Percentiles rank a stretch among this genome's conserved stretches.
Conservation (phyloP, 1,140 invertebrate species). For the Eumeta japonica region DNA sequence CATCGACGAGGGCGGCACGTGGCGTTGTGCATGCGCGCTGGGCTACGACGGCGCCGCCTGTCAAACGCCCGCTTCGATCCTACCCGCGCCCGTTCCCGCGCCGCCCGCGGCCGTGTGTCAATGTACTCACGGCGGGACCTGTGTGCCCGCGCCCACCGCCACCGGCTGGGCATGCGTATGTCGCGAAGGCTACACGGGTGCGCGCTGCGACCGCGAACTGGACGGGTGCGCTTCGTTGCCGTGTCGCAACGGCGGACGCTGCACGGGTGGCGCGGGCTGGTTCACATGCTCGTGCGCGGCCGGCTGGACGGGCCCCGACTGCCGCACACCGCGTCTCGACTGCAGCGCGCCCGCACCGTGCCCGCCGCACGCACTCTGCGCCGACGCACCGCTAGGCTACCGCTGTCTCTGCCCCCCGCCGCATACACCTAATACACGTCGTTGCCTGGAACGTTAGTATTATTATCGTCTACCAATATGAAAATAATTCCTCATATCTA, state of each 20-base stretch:
- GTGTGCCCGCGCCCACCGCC: constrained; percentile 14
- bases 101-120: constrained; percentile 66
- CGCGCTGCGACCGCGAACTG: constrained; percentile 24
- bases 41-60: constrained; percentile 22
- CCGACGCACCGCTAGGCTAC: too few species aligned
- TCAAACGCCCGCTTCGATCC: constrained; percentile 12
- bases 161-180: constrained; percentile 18
- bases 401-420: constrained; percentile 27
- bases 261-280: constrained; percentile 70
- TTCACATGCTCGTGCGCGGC: constrained; percentile 77
- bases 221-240: constrained; percentile 40
- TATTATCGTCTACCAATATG: neutral
- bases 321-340: too few species aligned
- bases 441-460: neutral
- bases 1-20: constrained; percentile 61
- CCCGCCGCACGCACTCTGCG: constrained; percentile 70
- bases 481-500: neutral
- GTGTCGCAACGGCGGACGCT: constrained; percentile 76
- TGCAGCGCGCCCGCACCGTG: constrained; percentile 72
- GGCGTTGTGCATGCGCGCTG: constrained; percentile 61
- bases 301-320: constrained; percentile 79
- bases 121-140: constrained; percentile 61
- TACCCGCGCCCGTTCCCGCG: constrained; percentile 4
- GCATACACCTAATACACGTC: too few species aligned
- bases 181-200: constrained; percentile 12